Conservation (phyloP, 2,797 vertebrate genomes). For the Enteromius anoplus region DNA sequence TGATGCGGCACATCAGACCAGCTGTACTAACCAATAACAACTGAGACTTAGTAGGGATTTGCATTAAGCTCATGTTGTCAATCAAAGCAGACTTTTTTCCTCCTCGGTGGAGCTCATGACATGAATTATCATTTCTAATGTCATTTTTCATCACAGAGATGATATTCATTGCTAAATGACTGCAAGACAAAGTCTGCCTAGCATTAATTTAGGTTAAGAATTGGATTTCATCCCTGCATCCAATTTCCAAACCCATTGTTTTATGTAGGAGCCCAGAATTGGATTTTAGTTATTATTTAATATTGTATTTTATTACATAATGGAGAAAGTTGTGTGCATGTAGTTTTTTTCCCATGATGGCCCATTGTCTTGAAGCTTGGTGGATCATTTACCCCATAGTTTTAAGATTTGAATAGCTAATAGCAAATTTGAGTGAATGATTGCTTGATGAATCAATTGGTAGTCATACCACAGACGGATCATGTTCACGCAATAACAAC, state of each 20-base stretch:
- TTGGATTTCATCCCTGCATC: not conserved
- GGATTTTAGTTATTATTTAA: constrained; percentile 4
- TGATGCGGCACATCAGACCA: constrained; percentile 38
- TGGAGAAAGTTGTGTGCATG: not conserved
- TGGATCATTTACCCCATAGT: not conserved
- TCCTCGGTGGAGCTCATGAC: constrained; percentile 3
- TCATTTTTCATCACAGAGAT: constrained; percentile 2
- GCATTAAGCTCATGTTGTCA: constrained; percentile 21
- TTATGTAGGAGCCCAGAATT: not conserved
- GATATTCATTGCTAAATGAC: not conserved
- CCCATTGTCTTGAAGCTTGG: not conserved
- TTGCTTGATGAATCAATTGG: not conserved
- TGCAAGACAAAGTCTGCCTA: constrained; percentile 7
- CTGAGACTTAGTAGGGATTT: constrained; percentile 21
- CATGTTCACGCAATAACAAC: not conserved
- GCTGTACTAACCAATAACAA: constrained; percentile 35
- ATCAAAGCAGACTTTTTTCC: constrained; percentile 12
- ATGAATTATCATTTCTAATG: not conserved
- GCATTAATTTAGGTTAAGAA: not conserved
- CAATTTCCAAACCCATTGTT: constrained; percentile 6
- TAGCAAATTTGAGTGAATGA: not conserved
- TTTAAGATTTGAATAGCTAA: constrained; percentile 1
- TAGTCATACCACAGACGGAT: not conserved
- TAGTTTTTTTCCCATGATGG: not conserved
- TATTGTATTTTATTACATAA: constrained; percentile 2